Evolutionary conservation across 2,888 invertebrate species (phyloP), one percentile per base, ranked within the genome.

Genomic region (Mechanitis mazaeus): DNA sequence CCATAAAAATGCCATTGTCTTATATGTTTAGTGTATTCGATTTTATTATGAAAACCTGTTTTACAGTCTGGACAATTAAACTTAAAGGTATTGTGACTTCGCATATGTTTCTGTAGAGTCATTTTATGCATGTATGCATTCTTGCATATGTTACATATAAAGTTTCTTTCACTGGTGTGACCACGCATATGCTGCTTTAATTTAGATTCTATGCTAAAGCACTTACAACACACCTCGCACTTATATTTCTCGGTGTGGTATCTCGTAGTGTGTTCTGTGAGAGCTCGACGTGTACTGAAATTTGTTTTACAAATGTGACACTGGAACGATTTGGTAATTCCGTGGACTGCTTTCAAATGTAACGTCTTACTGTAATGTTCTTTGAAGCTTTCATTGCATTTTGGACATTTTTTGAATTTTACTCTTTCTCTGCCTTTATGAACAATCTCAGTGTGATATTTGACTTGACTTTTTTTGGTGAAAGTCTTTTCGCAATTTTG

Each of bases 171-270:
- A 0, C 87, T 86, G 0, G 83, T 83, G 60, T 89, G 88, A 1
- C 83, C 80, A 0, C 77, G 68, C 76, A 85, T 80, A 60, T 91
- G 91, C 35, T 83, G 80, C 60, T 84, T 86, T 6, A 91, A 79
- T 70, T 81, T 84, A 2, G 85, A 87, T 45, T 84, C 80, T 68
- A 85, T 84, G 1, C 83, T 76, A 35, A 91, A 91, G 58, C 84
- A 82, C 62, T 88, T 89, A 35, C 78, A 81, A 59, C 91, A 91
- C 1, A 84, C 70, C 56, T 84, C 79, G 45, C 91, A 91, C 65
- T 83, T 85, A 47, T 76, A 88, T 54, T 82, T 85, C 28, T 90
- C 83, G 3, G 88, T 86, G 54, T 90, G 90, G 4, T 77, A 70
- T 59, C 71, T 75, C 0, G 77, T 84, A 0, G 70, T 68, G 46